Evolutionary conservation across 2,113 vertebrate species (phyloP).

Genomic region (Coptodon bakossiorum): DNA sequence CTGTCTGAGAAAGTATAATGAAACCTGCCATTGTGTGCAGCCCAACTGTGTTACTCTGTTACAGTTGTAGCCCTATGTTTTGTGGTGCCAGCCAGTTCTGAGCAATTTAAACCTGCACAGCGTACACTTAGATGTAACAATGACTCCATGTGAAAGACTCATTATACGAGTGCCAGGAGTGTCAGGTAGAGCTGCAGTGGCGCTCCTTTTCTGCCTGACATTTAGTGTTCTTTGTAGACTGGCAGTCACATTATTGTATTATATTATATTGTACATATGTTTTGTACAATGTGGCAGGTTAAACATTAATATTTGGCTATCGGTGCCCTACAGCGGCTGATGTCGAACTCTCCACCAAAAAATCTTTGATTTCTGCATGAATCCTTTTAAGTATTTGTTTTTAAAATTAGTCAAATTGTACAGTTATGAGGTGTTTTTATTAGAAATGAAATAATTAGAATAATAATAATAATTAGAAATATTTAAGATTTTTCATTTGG

Average conservation of each 20-base stretch:
- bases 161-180: background rate
- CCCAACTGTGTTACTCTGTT: background rate
- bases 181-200: background rate
- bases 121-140: background rate
- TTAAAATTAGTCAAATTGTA: background rate
- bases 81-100: background rate
- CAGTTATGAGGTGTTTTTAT: background rate
- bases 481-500: background rate
- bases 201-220: background rate
- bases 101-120: background rate
- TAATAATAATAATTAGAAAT: background rate
- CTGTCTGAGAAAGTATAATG: background rate
- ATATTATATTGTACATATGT: background rate
- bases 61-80: background rate
- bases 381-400: rapidly evolving
- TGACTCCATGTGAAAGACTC: background rate
- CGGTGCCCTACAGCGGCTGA: background rate
- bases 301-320: background rate
- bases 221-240: background rate
- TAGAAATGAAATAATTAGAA: background rate
- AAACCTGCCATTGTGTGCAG: conserved; percentile 5
- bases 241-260: rapidly evolving
- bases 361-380: background rate
- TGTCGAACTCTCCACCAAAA: background rate
- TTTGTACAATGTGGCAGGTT: background rate